Base-by-base conservation (phyloP, 37 sponge, comb jelly and placozoan species). In the Ianthella basta region DNA sequence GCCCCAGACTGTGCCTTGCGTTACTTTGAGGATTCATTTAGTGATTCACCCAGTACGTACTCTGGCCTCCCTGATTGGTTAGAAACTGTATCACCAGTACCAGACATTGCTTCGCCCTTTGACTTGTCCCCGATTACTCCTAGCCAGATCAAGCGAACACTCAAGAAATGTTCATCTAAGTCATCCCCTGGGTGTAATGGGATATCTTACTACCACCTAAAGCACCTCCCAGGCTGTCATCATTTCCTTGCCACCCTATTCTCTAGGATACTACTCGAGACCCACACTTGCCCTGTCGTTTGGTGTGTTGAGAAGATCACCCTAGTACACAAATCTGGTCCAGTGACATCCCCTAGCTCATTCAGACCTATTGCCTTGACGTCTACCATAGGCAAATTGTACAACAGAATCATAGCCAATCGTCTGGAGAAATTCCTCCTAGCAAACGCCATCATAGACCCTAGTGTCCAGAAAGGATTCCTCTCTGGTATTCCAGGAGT, bases 191-290 rank as follows among this genome's bases (percentile, higher is more conserved):
- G 82, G 14, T 38, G 25, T 37, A 73, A 87, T 35, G 68, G 80
- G 15, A 87, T 87, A 2, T 61, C 63, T 6, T 87, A 82, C 34
- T 56, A 69, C 65, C 88, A 82, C 34, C 88, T 87, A 10, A 87
- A 72, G 65, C 67, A 87, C 0, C 32, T 87, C 0, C 83, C 88
- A 20, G 29, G 57, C 38, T 57, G 61, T 25, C 84, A 83, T 30
- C 55, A 83, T 35, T 88, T 88, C 32, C 59, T 83, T 14, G 84
- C 88, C 0, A 88, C 88, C 0, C 69, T 88, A 23, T 88, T 88
- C 35, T 80, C 85, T 24, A 89, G 79, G 57, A 88, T 88, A 29
- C 80, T 88, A 1, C 59, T 84, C 14, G 56, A 61, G 24, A n/a
- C 27, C 56, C 83, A 88, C 29, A 79, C 39, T 23, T 30, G 79